Base-by-base conservation (phyloP, 2,888 invertebrate species). In the Trilocha varians region DNA sequence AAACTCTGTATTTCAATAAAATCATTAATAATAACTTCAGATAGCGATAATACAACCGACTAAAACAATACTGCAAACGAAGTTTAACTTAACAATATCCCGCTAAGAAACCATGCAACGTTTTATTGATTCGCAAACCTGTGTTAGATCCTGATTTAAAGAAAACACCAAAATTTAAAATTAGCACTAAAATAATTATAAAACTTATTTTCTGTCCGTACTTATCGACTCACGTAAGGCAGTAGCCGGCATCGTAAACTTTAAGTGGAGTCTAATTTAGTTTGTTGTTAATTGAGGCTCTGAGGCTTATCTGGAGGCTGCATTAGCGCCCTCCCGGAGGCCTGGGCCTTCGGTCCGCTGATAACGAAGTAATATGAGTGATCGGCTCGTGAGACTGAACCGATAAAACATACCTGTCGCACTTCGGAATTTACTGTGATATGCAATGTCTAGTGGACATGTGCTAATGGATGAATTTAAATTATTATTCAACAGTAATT, bases 231-330 rank as follows among this genome's bases (percentile, higher is more conserved):
- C 72, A 82, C 82, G 85, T 84, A 85, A 84, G 83, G 77, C 83
- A 57, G 85, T 85, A 85, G 85, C 84, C 65, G 71, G 55, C 72
- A 66, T 82, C 83, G 78, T 84, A 83, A 84, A 85, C 59, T 78
- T 82, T 84, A 83, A 85, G 83, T 82, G 84, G 80, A 62, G 66
- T 68, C 80, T 83, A 84, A 85, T 84, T 85, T 74, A 80, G 80
- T 79, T 75, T 73, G 78, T 70, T 78, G 84, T 85, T 84, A 84
- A 85, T 84, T 85, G 85, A 82, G 70, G 74, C 71, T 71, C 65
- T 72, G 78, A 68, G 59, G 55, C 58, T 77, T 85, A 83, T 83
- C 84, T 47, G 58, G 47, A 49, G 53, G 59, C 56, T 82, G 80
- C 84, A 85, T 85, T 84, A 85, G 79, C 74, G 50, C 49, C 44